phyloP scores from a whole-genome alignment of 2,888 invertebrate species.

The Agrotis clavis region DNA sequence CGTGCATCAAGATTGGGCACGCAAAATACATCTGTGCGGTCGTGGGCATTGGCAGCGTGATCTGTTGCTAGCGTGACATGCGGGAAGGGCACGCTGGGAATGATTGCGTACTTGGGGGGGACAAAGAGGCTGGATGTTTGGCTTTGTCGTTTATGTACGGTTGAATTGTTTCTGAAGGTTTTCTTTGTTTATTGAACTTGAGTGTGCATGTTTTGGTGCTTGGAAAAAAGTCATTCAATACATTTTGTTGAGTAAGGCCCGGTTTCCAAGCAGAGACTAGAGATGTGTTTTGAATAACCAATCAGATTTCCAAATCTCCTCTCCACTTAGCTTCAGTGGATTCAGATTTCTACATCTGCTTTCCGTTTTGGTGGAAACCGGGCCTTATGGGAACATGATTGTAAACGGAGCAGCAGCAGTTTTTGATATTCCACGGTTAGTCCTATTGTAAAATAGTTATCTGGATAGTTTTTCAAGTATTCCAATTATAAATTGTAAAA shows the following conservation, averaged over 20 bases:
- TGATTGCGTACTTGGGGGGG: constrained; percentile 38
- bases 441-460: no score
- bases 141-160: background rate
- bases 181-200: background rate
- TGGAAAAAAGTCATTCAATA: background rate
- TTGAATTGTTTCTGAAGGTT: background rate
- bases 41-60: constrained; percentile 66
- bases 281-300: no score
- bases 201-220: background rate
- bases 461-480: no score
- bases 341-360: no score
- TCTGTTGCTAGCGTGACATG: constrained; percentile 54
- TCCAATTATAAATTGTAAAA: no score
- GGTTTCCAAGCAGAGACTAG: no score
- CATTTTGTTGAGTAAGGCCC: background rate
- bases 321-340: no score
- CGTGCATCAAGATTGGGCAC: constrained; percentile 81
- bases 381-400: no score
- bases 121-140: constrained; percentile 9
- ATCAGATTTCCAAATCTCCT: no score
- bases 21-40: constrained; percentile 68
- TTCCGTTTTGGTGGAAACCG: no score
- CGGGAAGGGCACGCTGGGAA: constrained; percentile 41
- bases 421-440: no score
- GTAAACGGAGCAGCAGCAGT: no score